Conservation (phyloP, 2,797 vertebrate species). For the Poecilia picta region DNA sequence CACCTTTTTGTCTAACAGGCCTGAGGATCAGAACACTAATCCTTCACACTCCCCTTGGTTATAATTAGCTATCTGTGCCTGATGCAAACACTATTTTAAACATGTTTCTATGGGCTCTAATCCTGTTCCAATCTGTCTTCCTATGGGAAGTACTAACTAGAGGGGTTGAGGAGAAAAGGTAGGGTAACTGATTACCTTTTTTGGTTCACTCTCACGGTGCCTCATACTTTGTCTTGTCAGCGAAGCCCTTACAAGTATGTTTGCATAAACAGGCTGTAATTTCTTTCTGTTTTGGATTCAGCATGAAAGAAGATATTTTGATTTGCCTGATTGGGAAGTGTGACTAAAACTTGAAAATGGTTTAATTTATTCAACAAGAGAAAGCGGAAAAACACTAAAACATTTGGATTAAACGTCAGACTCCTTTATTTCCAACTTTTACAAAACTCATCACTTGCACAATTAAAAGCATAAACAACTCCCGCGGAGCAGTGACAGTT, state of each 20-base stretch:
- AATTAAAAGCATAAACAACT: slow-evolving; percentile 63
- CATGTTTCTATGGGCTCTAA: slow-evolving; percentile 58
- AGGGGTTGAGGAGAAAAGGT: not conserved
- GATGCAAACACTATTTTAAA: slow-evolving; percentile 61
- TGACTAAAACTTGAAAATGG: not conserved
- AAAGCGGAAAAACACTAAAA: not conserved
- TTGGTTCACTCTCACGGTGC: slow-evolving; percentile 26
- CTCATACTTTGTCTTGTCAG: slow-evolving; percentile 18
- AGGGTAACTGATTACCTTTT: not conserved
- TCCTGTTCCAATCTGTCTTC: slow-evolving; percentile 46
- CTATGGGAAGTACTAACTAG: slow-evolving; percentile 33
- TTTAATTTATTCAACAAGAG: slow-evolving; percentile 21
- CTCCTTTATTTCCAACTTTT: slow-evolving; percentile 1
- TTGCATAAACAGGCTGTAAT: slow-evolving; percentile 4
- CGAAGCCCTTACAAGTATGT: slow-evolving; percentile 22
- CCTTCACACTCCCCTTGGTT: slow-evolving; percentile 69
- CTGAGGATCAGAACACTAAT: slow-evolving; percentile 85
- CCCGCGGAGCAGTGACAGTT: slow-evolving; percentile 21
- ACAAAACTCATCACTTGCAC: slow-evolving; percentile 15
- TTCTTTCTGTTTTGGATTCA: slow-evolving; percentile 7
- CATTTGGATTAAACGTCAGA: slow-evolving; percentile 13
- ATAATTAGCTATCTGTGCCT: slow-evolving; percentile 66
- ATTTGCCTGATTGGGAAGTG: not conserved
- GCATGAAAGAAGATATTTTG: not conserved
- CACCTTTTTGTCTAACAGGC: slow-evolving; percentile 74